Evolutionary conservation across 2,888 invertebrate genomes (phyloP).

Genomic region (Xestia rhomboidea): DNA sequence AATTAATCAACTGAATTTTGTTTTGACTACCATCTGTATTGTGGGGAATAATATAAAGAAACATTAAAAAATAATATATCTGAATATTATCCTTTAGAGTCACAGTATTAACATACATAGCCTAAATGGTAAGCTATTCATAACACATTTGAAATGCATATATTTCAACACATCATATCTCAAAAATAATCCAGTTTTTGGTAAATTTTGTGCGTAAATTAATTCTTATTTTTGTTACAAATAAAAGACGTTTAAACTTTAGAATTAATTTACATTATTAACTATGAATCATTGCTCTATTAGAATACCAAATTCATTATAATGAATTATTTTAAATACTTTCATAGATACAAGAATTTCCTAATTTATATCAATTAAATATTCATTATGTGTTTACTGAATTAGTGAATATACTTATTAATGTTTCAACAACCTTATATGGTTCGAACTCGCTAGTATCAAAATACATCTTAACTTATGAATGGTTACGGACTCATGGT

Average conservation of each 20-base stretch:
- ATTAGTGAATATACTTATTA: conserved; percentile 39
- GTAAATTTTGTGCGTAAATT: conserved; percentile 39
- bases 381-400: conserved; percentile 59
- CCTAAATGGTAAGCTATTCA: conserved; percentile 44
- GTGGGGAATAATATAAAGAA: conserved; percentile 32
- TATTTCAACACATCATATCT: conserved; percentile 65
- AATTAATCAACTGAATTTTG: conserved; percentile 36
- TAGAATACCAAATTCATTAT: conserved; percentile 51
- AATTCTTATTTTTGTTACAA: conserved; percentile 52
- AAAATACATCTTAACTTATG: conserved; percentile 15
- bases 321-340: conserved; percentile 56
- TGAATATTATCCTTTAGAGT: conserved; percentile 24
- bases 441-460: background rate
- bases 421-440: conserved; percentile 33
- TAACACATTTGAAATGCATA: conserved; percentile 59
- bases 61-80: conserved; percentile 29
- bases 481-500: conserved; percentile 11
- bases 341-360: conserved; percentile 41
- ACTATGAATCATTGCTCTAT: conserved; percentile 61
- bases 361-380: conserved; percentile 62
- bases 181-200: conserved; percentile 49
- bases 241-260: conserved; percentile 57
- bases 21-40: conserved; percentile 46
- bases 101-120: conserved; percentile 43
- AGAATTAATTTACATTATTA: conserved; percentile 61